Base-by-base conservation (phyloP, 2,888 invertebrate species). In the Chironomus tentans region DNA sequence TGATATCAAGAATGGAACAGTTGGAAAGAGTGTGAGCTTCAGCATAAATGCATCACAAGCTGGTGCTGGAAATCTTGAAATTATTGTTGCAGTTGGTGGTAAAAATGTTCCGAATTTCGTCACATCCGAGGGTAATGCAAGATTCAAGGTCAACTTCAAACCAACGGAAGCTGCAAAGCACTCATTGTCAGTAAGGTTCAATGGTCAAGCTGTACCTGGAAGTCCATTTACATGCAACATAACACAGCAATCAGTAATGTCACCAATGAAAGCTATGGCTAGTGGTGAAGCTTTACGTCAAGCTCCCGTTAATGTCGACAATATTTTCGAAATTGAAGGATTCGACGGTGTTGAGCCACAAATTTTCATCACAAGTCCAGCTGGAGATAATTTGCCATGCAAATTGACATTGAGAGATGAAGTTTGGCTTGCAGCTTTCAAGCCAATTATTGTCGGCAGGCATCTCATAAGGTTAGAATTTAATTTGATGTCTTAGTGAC, bases 21-120 rank as follows among this genome's bases (percentile, higher is more conserved):
- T 97, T 22, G 95, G 96, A 15, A 93, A 95, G 82, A 94, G 95
- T 6, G 94, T 97, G 4, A 95, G 94, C 77, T 98, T 98, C 82
- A 94, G 94, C 80, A 97, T 97, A 86, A 91, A 91, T 80, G 91
- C 91, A 71, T 91, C 90, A 0, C 91, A 91, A 81, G 91, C 91
- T 21, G 95, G 98, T 78, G 97, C 97, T 70, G 98, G 98, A 24
- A 98, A 98, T 84, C 87, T 98, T 81, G 98, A 98, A 85, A 98
- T 98, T 76, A 97, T 98, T 77, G 97, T 98, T 0, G 96, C 97
- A 0, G 97, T 97, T 2, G 95, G 93, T 80, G 96, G 96, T 13
- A 91, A 96, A 81, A 98, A 98, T 84, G 97, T 98, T 15, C 98
- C 98, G 10, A 98, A 98, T 85, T 98, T 96, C 83, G 98, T 98